Evolutionary conservation across 2,888 invertebrate species (phyloP), one percentile per base, ranked within the genome.

Genomic region (Phlogophora meticulosa): DNA sequence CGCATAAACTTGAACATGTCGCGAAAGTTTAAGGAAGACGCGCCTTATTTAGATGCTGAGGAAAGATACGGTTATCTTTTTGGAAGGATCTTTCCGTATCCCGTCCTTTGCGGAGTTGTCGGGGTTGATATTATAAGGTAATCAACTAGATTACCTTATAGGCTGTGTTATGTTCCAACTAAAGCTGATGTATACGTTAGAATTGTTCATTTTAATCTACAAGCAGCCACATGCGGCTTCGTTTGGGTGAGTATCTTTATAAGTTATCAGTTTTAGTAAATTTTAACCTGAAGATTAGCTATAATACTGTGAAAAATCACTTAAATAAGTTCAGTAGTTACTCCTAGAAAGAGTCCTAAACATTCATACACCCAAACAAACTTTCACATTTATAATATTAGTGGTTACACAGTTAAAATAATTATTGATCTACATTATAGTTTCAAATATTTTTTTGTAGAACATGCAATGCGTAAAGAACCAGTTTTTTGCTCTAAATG

Each of bases 1-100:
- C 36, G 4, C 48, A 34, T 66, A 64, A 74, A 66, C 63, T 74
- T 61, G 38, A 56, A 62, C 75, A 70, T 60, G 49, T 45, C 61
- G 22, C 13, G 13, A 56, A 42, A 76, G 63, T 76, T 64, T 59
- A 62, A 58, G 36, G 40, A 40, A 43, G 11, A 22, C 63, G 34
- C 15, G 32, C 22, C 57, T 71, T 53, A 73, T 80, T 71, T 65
- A 74, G 67, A 72, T 72, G 62, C 52, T 43, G 17, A 28, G 45
- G 13, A 10, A 62, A 59, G 72, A 72, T 70, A 34, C 15, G 10
- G 36, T 53, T 63, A 72, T 76, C 61, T 59, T 43, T 43, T 24
- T 20, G 1, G 11, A 45, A 57, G 20, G 1, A 43, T 68, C 42
- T 56, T 62, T 52, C 38, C 28, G 40, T 24, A 24, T 51, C 53